Conservation (phyloP, 1,140 invertebrate genomes). For the Ips typographus region DNA sequence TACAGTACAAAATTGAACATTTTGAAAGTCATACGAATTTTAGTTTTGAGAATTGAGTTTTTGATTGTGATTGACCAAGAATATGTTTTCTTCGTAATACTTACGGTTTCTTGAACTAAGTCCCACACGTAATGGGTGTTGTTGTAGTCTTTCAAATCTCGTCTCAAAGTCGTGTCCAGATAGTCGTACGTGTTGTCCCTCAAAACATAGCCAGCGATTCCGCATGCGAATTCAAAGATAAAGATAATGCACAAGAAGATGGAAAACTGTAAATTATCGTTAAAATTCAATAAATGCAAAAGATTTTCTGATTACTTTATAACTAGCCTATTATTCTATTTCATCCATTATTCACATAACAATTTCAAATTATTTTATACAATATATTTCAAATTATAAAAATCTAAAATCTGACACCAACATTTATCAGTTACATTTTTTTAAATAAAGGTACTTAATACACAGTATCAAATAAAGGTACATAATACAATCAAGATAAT, state of each 20-base stretch:
- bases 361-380: too few species aligned
- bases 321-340: too few species aligned
- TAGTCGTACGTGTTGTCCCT: conserved; percentile 65
- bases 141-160: conserved; percentile 64
- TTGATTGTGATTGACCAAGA: background rate
- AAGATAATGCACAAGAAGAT: conserved; percentile 79
- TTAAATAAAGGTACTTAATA: too few species aligned
- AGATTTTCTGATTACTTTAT: too few species aligned
- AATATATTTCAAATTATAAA: too few species aligned
- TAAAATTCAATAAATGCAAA: background rate
- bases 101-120: conserved; percentile 51
- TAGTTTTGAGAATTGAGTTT: background rate
- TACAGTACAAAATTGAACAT: background rate
- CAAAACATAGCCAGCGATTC: conserved; percentile 82
- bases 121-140: conserved; percentile 47
- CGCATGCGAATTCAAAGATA: conserved; percentile 79
- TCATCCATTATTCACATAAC: too few species aligned
- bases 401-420: too few species aligned
- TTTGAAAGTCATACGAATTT: background rate
- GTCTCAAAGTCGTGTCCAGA: conserved; percentile 63
- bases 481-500: too few species aligned
- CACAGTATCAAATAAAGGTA: too few species aligned
- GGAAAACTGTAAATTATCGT: conserved; percentile 67
- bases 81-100: conserved; percentile 3
- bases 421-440: too few species aligned